Base-by-base conservation (phyloP, 2,113 vertebrate species). In the Psilopogon haemacephalus region DNA sequence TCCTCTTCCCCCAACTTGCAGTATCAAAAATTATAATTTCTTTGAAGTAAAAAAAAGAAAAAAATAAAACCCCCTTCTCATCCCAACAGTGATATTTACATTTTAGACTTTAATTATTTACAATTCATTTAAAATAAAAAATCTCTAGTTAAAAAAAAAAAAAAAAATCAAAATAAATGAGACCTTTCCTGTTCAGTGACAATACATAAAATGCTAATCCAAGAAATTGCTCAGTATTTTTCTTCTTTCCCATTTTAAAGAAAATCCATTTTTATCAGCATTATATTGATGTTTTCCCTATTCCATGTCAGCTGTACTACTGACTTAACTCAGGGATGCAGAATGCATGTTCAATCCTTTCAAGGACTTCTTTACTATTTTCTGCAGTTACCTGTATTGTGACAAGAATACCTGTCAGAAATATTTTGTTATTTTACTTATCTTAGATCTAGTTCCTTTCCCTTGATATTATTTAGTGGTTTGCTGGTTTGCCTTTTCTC, bases 351-450 rank as follows among this genome's bases (percentile, higher is more conserved):
- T 76, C 17, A 55, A 21, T 58, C 13, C 63, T 84, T 83, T 72
- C 4, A 1, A 59, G 32, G 54, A 40, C 37, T 80, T 84, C 73
- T 81, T 37, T 86, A 20, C 32, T 83, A 14, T 70, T 93, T 92
- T 86, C 52, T 42, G 60, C 33, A 55, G 46, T 48, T 94, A 40
- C 38, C 44, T 74, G 14, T 77, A 67, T 40, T 77, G 9, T 32
- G 69, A 81, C 37, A 89, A 6, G 21, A 89, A 84, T 67, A 71
- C 33, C 21, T 84, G 81, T 84, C 77, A 92, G 73, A 77, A 77
- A 55, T 33, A 6, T 67, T 95, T 84, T 91, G 26, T 40, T 84
- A 33, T 74, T 95, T 78, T 90, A 50, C 81, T 90, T 94, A 28
- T 84, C 73, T 89, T 81, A 60, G 27, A 77, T 74, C 77, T 84